These are phyloP conservation scores for Volucella inanis DNA, from an alignment of 2,888 invertebrate species.

Conservation along the genomic window DNA sequence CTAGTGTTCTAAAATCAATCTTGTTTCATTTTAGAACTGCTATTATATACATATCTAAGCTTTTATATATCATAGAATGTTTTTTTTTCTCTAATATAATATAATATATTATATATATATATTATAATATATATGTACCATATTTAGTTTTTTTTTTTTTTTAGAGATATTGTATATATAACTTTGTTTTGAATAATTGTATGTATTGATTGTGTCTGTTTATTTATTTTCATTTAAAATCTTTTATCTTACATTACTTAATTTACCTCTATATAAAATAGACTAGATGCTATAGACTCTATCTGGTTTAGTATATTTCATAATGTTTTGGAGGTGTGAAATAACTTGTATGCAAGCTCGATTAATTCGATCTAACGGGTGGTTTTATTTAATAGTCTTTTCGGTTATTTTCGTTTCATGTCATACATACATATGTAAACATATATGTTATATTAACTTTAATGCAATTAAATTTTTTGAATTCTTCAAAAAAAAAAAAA, in stretches of 20 bases:
- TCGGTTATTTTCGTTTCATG: slow-evolving; percentile 7
- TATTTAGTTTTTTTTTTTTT: not conserved
- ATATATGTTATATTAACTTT: not conserved
- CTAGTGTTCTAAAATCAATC: no score
- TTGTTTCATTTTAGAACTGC: no score
- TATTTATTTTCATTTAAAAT: slow-evolving; percentile 4
- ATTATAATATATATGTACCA: slow-evolving; percentile 12
- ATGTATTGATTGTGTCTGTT: slow-evolving; percentile 53
- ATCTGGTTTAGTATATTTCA: not conserved
- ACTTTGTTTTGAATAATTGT: slow-evolving; percentile 6
- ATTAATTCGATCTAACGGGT: slow-evolving; percentile 43
- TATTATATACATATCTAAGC: no score
- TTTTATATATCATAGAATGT: no score
- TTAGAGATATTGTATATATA: slow-evolving; percentile 11
- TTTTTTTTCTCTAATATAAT: no score
- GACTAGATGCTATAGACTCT: slow-evolving; percentile 4
- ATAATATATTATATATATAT: not conserved
- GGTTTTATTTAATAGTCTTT: slow-evolving; percentile 47
- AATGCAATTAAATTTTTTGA: not conserved
- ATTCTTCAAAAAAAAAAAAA: not conserved
- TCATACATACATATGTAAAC: not conserved
- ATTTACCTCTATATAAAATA: slow-evolving; percentile 22
- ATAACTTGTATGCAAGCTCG: slow-evolving; percentile 43
- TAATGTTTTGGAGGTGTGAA: slow-evolving; percentile 19
- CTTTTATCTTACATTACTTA: slow-evolving; percentile 3